A percentile compares a stretch with the other conserved stretches of the same genome.
phyloP scores from a whole-genome alignment of 2,113 vertebrate species.

The Pseudorhombus dupliciocellatus region DNA sequence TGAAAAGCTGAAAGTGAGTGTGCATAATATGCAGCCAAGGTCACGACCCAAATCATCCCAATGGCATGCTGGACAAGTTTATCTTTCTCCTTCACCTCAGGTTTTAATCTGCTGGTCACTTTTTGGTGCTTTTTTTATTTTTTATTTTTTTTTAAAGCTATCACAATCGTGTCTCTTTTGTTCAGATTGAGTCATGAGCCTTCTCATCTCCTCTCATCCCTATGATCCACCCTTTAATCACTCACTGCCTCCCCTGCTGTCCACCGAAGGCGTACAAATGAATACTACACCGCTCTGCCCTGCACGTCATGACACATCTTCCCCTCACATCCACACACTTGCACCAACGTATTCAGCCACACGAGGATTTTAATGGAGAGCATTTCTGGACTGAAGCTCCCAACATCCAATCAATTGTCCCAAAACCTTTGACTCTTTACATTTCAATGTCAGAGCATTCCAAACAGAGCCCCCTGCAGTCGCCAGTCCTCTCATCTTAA shows the following conservation, averaged over 20 bases:
- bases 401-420: slow-evolving; percentile 7
- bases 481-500: slow-evolving; percentile 33
- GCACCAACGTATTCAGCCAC: not conserved
- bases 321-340: slow-evolving; percentile 13
- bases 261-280: slow-evolving; percentile 44
- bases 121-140: not conserved
- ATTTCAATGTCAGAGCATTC: slow-evolving; percentile 53
- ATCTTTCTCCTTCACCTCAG: slow-evolving; percentile 23
- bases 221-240: slow-evolving; percentile 59
- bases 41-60: not conserved
- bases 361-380: slow-evolving; percentile 20
- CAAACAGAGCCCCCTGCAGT: slow-evolving; percentile 44
- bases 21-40: slow-evolving; percentile 11
- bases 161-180: slow-evolving; percentile 41
- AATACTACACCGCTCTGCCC: slow-evolving; percentile 31
- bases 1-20: slow-evolving; percentile 15
- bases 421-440: slow-evolving; percentile 42
- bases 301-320: slow-evolving; percentile 13
- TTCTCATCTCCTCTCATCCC: slow-evolving; percentile 54
- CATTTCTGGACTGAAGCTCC: not conserved
- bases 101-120: slow-evolving; percentile 17
- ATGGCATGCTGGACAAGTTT: not conserved
- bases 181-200: slow-evolving; percentile 52
- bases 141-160: slow-evolving; percentile 6
- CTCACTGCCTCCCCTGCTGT: slow-evolving; percentile 62